Evolutionary conservation across 1,140 invertebrate species (phyloP).

Genomic region (Piezodorus guildinii): DNA sequence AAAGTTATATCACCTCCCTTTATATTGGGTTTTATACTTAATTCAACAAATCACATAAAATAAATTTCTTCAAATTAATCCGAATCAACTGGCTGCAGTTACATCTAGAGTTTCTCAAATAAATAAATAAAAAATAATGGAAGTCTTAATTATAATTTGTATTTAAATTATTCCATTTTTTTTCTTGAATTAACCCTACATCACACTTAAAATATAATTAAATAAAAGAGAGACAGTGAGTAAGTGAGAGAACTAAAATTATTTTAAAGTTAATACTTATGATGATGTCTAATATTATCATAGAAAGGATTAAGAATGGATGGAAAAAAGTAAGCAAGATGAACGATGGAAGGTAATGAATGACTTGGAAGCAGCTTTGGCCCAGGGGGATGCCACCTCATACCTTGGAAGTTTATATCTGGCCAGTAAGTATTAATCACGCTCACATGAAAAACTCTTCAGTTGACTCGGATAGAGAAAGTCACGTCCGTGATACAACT

Average conservation of each 20-base stretch:
- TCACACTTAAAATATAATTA: neutral
- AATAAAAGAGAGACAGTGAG: neutral
- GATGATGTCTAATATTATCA: neutral
- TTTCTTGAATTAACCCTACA: neutral
- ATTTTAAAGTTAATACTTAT: neutral
- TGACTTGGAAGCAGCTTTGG: neutral
- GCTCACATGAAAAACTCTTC: constrained; percentile 66
- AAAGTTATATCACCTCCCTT: constrained; percentile 8
- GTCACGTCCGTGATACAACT: constrained; percentile 52
- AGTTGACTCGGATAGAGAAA: constrained; percentile 61
- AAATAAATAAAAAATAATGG: neutral
- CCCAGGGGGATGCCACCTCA: neutral
- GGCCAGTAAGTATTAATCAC: neutral
- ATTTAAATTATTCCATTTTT: too few relatives aligned
- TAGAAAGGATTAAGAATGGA: neutral
- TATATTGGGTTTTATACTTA: neutral
- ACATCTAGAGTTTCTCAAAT: neutral
- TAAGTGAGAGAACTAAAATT: constrained; percentile 1
- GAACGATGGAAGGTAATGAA: neutral
- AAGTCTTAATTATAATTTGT: neutral
- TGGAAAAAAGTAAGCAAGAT: neutral
- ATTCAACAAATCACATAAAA: neutral
- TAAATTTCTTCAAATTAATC: constrained; percentile 5
- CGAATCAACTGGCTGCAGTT: constrained; percentile 10
- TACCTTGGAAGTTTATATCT: neutral